phyloP scores from a whole-genome alignment of 2,888 invertebrate genomes.

The Strigamia maritima region DNA sequence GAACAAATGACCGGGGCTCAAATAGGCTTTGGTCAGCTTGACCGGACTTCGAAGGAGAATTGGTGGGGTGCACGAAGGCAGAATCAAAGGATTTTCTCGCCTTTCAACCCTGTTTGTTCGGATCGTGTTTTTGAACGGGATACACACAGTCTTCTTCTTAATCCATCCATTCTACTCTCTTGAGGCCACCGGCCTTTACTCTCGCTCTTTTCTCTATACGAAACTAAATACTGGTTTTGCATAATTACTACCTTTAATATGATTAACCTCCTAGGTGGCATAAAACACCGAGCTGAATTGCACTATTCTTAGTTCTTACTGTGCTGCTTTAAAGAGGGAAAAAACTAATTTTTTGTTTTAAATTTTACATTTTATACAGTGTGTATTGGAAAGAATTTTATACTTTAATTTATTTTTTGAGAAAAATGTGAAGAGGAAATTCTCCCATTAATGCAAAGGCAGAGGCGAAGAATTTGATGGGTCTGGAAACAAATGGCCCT shows the following conservation, averaged over 20 bases:
- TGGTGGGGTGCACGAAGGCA: conserved; percentile 32
- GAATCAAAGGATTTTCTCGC: conserved; percentile 34
- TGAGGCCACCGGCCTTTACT: conserved; percentile 33
- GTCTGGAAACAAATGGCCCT: conserved; percentile 38
- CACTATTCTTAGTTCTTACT: conserved; percentile 26
- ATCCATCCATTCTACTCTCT: conserved; percentile 19
- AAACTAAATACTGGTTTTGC: conserved; percentile 32
- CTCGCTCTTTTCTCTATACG: neutral
- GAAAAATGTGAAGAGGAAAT: conserved; percentile 10
- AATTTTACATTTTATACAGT: neutral
- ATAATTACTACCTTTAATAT: conserved; percentile 38
- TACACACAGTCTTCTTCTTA: conserved; percentile 26
- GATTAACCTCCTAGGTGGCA: conserved; percentile 38
- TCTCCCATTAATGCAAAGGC: conserved; percentile 21
- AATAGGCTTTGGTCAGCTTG: conserved; percentile 34
- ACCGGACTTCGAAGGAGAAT: conserved; percentile 24
- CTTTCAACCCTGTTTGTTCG: conserved; percentile 31
- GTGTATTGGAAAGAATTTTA: neutral
- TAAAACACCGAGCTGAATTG: conserved; percentile 36
- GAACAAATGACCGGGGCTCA: conserved; percentile 29
- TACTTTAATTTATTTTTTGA: conserved; percentile 1
- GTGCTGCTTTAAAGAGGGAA: neutral
- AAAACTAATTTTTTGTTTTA: neutral
- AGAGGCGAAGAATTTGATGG: conserved; percentile 34
- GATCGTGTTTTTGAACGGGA: conserved; percentile 26